Conservation (phyloP, 2,113 vertebrate species). For the Calyptomena viridis region DNA sequence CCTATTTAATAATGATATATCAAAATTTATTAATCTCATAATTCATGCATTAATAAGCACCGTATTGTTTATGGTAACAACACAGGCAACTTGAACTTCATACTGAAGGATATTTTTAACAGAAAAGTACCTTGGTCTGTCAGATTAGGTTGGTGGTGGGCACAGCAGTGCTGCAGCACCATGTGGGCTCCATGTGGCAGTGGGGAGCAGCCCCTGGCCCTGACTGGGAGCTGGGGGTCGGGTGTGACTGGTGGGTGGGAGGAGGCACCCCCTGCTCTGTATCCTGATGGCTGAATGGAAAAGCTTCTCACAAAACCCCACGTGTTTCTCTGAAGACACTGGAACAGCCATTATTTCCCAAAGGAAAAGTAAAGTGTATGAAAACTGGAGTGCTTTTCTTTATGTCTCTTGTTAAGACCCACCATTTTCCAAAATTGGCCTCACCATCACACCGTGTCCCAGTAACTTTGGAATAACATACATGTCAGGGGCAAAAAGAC, state of each 20-base stretch:
- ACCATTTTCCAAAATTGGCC: background rate
- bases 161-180: background rate
- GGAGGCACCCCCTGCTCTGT: background rate
- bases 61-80: background rate
- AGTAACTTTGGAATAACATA: background rate
- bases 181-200: no score
- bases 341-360: background rate
- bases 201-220: background rate
- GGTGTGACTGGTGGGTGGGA: accelerated
- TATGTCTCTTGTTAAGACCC: background rate
- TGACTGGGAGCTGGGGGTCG: background rate
- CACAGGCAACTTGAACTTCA: background rate
- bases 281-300: background rate
- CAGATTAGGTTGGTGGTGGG: background rate
- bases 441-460: background rate
- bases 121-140: background rate
- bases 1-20: background rate
- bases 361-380: background rate
- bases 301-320: background rate
- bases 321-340: background rate
- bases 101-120: background rate
- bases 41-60: background rate
- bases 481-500: background rate
- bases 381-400: background rate
- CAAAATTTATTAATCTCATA: background rate